A percentile compares a stretch with the other conserved stretches of the same genome.
Evolutionary conservation across 1,140 invertebrate species (phyloP).

Genomic region (Lethocerus indicus): DNA sequence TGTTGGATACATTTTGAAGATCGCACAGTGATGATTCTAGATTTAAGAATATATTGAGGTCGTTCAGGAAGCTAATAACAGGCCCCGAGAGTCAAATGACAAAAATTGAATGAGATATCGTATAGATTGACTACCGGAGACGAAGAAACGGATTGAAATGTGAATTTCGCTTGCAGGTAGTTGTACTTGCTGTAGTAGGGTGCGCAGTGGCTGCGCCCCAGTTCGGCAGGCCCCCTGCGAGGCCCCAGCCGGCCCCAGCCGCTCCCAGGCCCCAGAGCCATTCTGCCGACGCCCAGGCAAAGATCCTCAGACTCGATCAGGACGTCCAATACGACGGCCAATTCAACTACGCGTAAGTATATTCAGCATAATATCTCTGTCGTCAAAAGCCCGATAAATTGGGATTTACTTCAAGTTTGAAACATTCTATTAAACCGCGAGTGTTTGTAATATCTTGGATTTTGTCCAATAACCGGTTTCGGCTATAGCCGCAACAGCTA

Average conservation of each 20-base stretch:
- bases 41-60: too few species aligned
- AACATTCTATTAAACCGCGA: neutral
- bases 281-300: neutral
- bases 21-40: too few species aligned
- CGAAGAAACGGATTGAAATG: too few species aligned
- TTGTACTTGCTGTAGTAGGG: neutral
- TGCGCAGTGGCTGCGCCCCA: slow-evolving; percentile 1
- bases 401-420: neutral
- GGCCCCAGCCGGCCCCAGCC: neutral
- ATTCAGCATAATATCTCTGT: neutral
- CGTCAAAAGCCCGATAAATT: neutral
- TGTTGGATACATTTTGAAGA: too few species aligned
- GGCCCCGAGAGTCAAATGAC: too few species aligned
- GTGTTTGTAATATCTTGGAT: neutral
- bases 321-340: neutral
- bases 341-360: slow-evolving; percentile 3
- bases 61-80: too few species aligned
- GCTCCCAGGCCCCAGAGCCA: neutral
- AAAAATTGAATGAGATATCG: too few species aligned
- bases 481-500: too few species aligned
- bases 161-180: too few species aligned
- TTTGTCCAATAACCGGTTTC: neutral
- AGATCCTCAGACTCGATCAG: neutral
- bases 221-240: neutral
- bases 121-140: too few species aligned